Evolutionary conservation across 1,140 invertebrate genomes (phyloP), one percentile per base, ranked within the genome.

Genomic region (Dendroctonus valens): DNA sequence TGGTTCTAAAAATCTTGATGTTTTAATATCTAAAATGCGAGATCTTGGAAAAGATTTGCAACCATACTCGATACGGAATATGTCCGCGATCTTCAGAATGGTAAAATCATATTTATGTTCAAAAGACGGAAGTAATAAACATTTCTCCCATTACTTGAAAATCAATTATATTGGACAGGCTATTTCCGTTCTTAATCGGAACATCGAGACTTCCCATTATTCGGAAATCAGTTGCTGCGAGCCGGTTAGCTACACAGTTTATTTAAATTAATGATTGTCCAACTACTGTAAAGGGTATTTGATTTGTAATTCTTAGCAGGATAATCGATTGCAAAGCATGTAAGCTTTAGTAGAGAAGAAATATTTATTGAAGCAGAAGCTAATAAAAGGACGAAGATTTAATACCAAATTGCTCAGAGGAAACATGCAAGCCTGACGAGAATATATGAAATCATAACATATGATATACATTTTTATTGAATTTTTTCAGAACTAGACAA

Each of bases 181-280:
- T 55, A 55, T 55, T 55, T 55, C 53, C 53, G 26, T 55, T 7
- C 9, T 55, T 55, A 39, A 41, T 41, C 39, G 26, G 53, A 55
- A 41, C 9, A 55, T 55, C 53, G 50, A 26, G 37, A 52, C 50
- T 26, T 26, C n/a, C 50, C 50, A 52, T 52, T 52, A 52, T 52
- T 14, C 4, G n/a, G 5, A 52, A 59, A 59, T 59, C 58, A 12
- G 42, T 48, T 49, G 26, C 26, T 37, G n/a, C 15, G n/a, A 54
- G 9, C 38, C n/a, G 52, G 11, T 12, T 57, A 26, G 26, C 26
- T 2, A 11, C 11, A 51, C 50, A 46, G 38, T 59, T 59, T 60
- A 38, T 60, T 59, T 59, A 11, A 14, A 44, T 59, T 59, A 11
- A 51, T 12, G 14, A 51, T 51, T 3, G 26, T 26, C 26, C 26